Percentiles rank a stretch among this genome's conserved stretches.
Evolutionary conservation across 64 coral and sea anemone species (phyloP).

Genomic region (Stichodactyla mertensii): DNA sequence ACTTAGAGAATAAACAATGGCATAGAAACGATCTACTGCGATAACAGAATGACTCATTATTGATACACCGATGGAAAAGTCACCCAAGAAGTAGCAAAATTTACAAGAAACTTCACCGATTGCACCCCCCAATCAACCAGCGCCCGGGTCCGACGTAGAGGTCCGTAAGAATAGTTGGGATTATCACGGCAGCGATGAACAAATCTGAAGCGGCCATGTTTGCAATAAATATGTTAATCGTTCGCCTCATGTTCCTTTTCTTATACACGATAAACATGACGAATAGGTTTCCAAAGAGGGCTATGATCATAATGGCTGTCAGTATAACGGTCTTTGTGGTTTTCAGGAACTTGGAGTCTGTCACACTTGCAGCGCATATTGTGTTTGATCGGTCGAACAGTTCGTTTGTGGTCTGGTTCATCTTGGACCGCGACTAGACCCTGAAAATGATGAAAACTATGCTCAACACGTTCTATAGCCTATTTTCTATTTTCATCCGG

Average conservation of each 20-base stretch:
- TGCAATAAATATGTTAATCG: conserved; percentile 42
- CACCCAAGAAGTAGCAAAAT: conserved; percentile 24
- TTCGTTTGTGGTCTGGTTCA: no score
- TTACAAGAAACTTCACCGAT: conserved; percentile 36
- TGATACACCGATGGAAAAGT: conserved; percentile 51
- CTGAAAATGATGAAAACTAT: no score
- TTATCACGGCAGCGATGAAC: conserved; percentile 21
- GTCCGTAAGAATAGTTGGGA: conserved; percentile 32
- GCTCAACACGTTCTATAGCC: no score
- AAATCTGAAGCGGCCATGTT: conserved; percentile 70
- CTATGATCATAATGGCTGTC: not conserved
- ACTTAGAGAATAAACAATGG: conserved; percentile 34
- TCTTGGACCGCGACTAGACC: no score
- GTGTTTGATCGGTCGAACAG: no score
- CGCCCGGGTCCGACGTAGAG: not conserved
- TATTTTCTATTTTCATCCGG: no score
- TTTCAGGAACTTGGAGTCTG: not conserved
- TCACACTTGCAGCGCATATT: no score
- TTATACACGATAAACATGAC: not conserved
- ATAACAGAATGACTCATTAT: conserved; percentile 52
- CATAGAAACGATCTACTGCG: conserved; percentile 58
- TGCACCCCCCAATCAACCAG: conserved; percentile 44
- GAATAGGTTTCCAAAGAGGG: not conserved
- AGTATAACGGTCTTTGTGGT: not conserved
- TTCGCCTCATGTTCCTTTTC: conserved; percentile 25